A percentile compares a stretch with the other conserved stretches of the same genome.
Conservation (phyloP, 1,140 invertebrate genomes). For the Cyclargus thomasi region DNA sequence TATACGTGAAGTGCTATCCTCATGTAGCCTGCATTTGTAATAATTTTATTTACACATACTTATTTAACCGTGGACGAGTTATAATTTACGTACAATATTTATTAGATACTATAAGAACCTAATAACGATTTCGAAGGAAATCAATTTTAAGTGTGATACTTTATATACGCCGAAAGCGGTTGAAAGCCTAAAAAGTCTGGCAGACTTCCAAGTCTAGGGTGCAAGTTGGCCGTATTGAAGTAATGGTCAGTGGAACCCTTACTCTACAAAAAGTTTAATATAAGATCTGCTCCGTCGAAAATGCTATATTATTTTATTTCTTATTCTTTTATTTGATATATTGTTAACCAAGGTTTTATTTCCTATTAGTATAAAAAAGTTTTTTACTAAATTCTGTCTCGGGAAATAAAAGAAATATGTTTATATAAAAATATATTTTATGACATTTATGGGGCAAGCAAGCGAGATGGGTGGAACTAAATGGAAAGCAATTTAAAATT, state of each 20-base stretch:
- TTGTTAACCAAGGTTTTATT: no score
- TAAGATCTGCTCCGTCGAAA: not conserved
- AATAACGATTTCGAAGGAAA: not conserved
- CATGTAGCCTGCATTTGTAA: no score
- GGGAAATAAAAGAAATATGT: no score
- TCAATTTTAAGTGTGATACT: slow-evolving; percentile 1
- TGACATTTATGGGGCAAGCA: no score
- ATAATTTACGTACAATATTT: not conserved
- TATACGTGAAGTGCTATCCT: no score
- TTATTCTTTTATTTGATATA: not conserved
- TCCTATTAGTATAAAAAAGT: no score
- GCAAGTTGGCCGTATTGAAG: not conserved
- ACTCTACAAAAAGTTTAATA: not conserved
- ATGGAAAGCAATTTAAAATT: no score
- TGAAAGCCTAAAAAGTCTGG: not conserved
- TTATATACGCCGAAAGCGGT: not conserved
- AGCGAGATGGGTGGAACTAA: no score
- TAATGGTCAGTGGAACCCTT: not conserved
- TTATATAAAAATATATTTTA: no score
- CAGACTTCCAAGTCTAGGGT: not conserved
- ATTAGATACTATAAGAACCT: not conserved
- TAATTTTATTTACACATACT: no score
- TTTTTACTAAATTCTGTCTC: no score
- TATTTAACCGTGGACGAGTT: no score
- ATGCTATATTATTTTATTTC: not conserved